These are phyloP conservation scores for Panthera tigris DNA, from an alignment of 2,113 vertebrate species.

Conservation along the genomic window DNA sequence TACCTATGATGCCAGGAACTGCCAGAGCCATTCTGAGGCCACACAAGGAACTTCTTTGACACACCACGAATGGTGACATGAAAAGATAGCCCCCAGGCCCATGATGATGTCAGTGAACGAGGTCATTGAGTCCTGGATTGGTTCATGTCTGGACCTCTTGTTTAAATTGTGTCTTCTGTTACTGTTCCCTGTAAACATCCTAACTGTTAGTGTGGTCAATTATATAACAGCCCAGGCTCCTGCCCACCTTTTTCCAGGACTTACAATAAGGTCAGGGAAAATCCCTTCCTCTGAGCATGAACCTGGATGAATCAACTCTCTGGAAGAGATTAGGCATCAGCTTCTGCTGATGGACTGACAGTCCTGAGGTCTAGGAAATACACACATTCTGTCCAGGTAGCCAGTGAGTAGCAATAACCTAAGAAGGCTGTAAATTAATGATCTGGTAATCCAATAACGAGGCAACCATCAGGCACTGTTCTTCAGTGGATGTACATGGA, in stretches of 20 bases:
- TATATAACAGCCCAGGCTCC: neutral
- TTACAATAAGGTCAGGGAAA: neutral
- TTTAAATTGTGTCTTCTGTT: conserved; percentile 11
- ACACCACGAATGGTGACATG: neutral
- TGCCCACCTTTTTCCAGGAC: neutral
- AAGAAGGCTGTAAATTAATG: neutral
- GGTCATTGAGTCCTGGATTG: neutral
- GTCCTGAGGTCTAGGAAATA: neutral
- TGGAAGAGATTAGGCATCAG: neutral
- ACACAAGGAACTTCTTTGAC: neutral
- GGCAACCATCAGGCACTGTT: neutral
- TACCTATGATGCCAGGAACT: neutral
- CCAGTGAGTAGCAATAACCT: neutral
- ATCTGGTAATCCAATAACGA: conserved; percentile 3
- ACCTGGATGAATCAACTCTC: neutral
- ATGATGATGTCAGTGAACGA: neutral
- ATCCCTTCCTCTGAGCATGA: neutral
- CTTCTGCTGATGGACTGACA: neutral
- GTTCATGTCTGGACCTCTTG: neutral
- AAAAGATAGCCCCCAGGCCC: neutral
- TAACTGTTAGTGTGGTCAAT: neutral
- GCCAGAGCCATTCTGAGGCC: neutral
- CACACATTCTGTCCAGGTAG: neutral
- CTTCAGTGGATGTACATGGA: neutral
- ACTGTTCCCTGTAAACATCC: neutral